These are phyloP conservation scores for Pedetes capensis DNA, from an alignment of 2,113 vertebrate species.

Conservation along the genomic window DNA sequence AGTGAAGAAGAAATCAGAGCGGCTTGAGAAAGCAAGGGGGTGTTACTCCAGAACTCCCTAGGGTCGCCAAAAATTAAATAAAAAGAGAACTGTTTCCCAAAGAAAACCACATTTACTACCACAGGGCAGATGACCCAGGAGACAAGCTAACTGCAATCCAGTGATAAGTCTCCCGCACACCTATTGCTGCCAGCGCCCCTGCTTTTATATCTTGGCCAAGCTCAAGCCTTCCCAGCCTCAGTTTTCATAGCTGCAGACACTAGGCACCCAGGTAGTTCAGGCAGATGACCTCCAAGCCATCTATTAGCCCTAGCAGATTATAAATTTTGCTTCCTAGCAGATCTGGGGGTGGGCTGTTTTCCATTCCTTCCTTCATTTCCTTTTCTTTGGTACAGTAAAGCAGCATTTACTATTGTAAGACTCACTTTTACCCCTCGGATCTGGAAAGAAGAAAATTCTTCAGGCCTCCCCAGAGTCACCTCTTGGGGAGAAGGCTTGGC, in stretches of 20 bases:
- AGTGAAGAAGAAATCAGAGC: conserved; percentile 6
- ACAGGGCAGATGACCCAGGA: conserved; percentile 21
- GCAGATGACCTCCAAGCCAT: background rate
- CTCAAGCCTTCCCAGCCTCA: background rate
- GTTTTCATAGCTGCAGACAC: background rate
- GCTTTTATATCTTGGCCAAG: background rate
- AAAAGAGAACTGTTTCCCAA: conserved; percentile 36
- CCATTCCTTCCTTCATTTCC: background rate
- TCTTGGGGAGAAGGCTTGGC: background rate
- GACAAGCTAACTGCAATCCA: background rate
- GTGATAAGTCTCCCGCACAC: background rate
- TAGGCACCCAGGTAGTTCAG: background rate
- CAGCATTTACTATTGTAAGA: background rate
- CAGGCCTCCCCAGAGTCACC: background rate
- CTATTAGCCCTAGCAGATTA: background rate
- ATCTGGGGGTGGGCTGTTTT: background rate
- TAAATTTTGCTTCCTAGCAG: background rate
- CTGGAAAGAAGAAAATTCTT: background rate
- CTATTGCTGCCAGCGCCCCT: background rate
- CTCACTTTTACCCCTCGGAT: background rate
- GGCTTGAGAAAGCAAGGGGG: background rate
- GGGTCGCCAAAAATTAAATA: conserved; percentile 4
- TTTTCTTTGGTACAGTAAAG: background rate
- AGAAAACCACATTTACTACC: background rate
- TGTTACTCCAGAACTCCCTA: background rate